Percentiles rank a stretch among this genome's conserved stretches.
Conservation (phyloP, 2,113 vertebrate species). For the Paralichthys olivaceus region DNA sequence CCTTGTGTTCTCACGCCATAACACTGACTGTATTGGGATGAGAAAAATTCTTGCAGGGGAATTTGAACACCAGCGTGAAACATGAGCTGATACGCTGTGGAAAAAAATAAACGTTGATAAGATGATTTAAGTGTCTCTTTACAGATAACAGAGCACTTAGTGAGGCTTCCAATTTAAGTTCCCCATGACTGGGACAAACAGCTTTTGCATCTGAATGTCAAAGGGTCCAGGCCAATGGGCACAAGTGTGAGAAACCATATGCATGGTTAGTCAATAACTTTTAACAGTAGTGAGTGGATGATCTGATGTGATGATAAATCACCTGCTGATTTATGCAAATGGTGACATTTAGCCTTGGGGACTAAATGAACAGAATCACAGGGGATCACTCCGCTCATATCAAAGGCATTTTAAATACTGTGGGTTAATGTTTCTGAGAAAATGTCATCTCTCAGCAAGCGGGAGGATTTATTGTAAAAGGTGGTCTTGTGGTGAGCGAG, state of each 20-base stretch:
- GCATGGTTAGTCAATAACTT: conserved; percentile 11
- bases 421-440: conserved; percentile 10
- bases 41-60: too few relatives aligned
- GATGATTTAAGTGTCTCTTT: too few relatives aligned
- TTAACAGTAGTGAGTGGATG: conserved; percentile 39
- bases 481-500: background rate
- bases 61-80: too few relatives aligned
- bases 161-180: too few relatives aligned
- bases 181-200: too few relatives aligned
- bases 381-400: background rate
- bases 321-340: conserved; percentile 36
- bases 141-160: too few relatives aligned
- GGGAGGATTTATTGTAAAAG: background rate
- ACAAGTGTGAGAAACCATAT: background rate
- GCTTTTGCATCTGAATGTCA: too few relatives aligned
- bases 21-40: too few relatives aligned
- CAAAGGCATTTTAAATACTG: background rate
- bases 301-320: conserved; percentile 37
- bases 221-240: too few relatives aligned
- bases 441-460: conserved; percentile 27
- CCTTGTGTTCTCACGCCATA: too few relatives aligned
- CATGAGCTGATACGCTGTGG: too few relatives aligned
- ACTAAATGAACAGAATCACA: conserved; percentile 11
- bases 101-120: too few relatives aligned
- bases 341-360: conserved; percentile 32